Conservation (phyloP, 2,797 vertebrate genomes). For the Xyrichtys novacula region DNA sequence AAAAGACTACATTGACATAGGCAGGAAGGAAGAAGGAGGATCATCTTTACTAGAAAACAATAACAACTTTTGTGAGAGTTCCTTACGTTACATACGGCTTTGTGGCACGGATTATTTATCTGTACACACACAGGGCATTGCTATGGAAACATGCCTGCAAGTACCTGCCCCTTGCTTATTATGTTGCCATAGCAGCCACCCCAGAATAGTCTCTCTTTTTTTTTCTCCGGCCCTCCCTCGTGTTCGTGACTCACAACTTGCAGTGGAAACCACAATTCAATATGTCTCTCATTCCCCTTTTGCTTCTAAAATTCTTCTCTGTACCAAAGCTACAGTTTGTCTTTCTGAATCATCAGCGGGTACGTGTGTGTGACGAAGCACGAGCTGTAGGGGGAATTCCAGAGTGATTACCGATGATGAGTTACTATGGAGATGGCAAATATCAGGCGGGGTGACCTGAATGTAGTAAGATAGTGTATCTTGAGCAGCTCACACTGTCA, state of each 20-base stretch:
- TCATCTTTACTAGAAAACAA: conserved; percentile 16
- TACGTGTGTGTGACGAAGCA: conserved; percentile 34
- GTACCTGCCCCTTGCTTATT: conserved; percentile 87
- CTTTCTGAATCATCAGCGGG: conserved; percentile 72
- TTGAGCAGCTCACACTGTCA: conserved; percentile 39
- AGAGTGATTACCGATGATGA: conserved; percentile 68
- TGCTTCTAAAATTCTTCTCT: conserved; percentile 75
- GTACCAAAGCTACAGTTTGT: conserved; percentile 69
- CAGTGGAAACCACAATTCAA: conserved; percentile 87
- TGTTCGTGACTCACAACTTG: conserved; percentile 86
- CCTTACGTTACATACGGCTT: conserved; percentile 63
- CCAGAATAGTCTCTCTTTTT: conserved; percentile 84
- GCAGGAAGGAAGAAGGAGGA: neutral
- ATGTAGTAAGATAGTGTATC: conserved; percentile 71
- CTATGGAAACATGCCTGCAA: conserved; percentile 83
- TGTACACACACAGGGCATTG: conserved; percentile 78
- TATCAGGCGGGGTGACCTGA: conserved; percentile 65
- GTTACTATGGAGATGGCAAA: conserved; percentile 80
- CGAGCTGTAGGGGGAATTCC: conserved; percentile 79
- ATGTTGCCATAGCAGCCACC: conserved; percentile 88
- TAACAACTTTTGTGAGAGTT: conserved; percentile 47
- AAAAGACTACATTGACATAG: neutral
- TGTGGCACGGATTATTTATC: conserved; percentile 82
- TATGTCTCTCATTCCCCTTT: conserved; percentile 82
- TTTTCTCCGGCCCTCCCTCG: conserved; percentile 77